These are phyloP conservation scores for Xenopus petersii DNA, from an alignment of 2,797 vertebrate genomes.

Conservation along the genomic window DNA sequence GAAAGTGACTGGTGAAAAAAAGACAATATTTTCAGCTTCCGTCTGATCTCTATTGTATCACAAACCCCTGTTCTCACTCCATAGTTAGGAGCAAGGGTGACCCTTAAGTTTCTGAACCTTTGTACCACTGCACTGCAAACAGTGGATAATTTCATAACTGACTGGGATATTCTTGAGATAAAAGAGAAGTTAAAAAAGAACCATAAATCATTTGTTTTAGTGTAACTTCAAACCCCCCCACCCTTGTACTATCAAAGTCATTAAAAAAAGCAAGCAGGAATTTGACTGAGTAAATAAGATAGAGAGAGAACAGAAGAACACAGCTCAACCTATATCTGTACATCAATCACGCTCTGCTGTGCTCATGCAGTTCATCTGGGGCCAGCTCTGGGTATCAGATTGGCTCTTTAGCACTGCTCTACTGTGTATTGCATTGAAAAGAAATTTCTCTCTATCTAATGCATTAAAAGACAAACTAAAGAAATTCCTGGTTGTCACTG, in stretches of 20 bases:
- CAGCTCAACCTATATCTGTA: conserved; percentile 44
- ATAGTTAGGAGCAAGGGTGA: too few species aligned
- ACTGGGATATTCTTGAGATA: too few species aligned
- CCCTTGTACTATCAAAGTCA: conserved; percentile 4
- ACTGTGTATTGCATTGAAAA: conserved; percentile 11
- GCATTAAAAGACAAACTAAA: conserved; percentile 29
- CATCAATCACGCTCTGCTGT: conserved; percentile 45
- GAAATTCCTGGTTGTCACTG: conserved; percentile 35
- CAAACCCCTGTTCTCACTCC: too few species aligned
- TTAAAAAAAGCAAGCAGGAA: conserved; percentile 14
- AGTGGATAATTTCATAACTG: too few species aligned
- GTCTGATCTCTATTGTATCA: too few species aligned
- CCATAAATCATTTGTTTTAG: too few species aligned
- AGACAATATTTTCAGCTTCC: too few species aligned
- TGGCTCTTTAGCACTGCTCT: conserved; percentile 31
- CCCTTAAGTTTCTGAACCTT: too few species aligned
- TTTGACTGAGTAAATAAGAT: conserved; percentile 37
- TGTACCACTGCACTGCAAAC: too few species aligned
- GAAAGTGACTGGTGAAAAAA: too few species aligned
- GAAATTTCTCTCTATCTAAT: conserved; percentile 35
- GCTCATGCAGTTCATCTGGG: conserved; percentile 42
- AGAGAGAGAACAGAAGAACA: conserved; percentile 22
- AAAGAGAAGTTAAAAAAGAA: too few species aligned
- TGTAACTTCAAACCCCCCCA: too few species aligned
- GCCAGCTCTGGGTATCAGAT: conserved; percentile 43